phyloP scores from a whole-genome alignment of 1,140 invertebrate species.

The Drosophila bocki region DNA sequence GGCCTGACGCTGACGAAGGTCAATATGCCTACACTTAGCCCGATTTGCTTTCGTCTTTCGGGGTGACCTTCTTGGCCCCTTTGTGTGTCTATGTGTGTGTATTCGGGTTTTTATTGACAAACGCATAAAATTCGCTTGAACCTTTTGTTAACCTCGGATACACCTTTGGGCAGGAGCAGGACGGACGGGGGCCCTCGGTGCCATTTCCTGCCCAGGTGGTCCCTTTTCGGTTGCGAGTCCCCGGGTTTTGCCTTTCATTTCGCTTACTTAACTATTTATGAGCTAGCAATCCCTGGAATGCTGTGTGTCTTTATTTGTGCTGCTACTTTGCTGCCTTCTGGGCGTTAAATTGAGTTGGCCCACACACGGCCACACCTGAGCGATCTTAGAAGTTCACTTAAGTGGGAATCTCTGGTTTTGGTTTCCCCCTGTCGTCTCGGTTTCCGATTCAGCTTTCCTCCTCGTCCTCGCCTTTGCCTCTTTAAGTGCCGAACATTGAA shows the following conservation, averaged over 20 bases:
- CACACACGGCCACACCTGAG: conserved; percentile 62
- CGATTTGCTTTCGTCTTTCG: conserved; percentile 72
- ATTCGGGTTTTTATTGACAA: conserved; percentile 72
- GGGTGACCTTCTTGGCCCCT: conserved; percentile 16
- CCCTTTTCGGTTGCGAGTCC: conserved; percentile 29
- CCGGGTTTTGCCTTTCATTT: conserved; percentile 68
- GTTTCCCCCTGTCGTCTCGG: conserved; percentile 15
- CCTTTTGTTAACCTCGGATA: conserved; percentile 73
- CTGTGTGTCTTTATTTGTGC: conserved; percentile 81
- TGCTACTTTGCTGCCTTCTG: conserved; percentile 80
- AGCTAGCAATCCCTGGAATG: conserved; percentile 81
- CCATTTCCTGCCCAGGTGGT: conserved; percentile 57
- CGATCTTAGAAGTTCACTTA: conserved; percentile 46
- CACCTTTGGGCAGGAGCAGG: conserved; percentile 53
- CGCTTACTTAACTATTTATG: conserved; percentile 81
- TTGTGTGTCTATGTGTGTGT: conserved; percentile 26
- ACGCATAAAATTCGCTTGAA: conserved; percentile 79
- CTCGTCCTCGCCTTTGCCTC: conserved; percentile 8
- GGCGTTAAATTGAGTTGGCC: conserved; percentile 81
- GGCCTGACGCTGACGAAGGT: conserved; percentile 62
- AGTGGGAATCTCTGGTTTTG: conserved; percentile 44
- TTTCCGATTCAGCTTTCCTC: conserved; percentile 11
- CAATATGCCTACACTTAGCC: conserved; percentile 79
- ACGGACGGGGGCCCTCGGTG: conserved; percentile 28
- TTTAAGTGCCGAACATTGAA: conserved; percentile 48